phyloP scores from a whole-genome alignment of 2,113 vertebrate species.

The Centropus unirufus region DNA sequence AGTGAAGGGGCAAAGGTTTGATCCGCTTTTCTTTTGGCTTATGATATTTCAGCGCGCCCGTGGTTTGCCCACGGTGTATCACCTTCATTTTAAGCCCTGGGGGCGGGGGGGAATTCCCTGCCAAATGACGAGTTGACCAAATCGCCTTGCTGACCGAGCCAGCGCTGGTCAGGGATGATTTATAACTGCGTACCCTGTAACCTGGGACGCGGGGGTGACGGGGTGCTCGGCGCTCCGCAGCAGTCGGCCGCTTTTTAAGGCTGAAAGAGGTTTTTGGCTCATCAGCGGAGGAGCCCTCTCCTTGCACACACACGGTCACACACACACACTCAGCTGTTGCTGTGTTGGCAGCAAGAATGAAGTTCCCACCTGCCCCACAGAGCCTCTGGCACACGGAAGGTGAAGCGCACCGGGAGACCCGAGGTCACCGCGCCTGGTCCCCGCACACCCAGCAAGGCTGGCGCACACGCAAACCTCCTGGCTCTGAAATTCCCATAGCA shows the following conservation, averaged over 20 bases:
- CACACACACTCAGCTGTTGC: neutral
- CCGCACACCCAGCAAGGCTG: neutral
- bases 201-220: neutral
- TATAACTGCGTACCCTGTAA: no score
- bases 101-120: neutral
- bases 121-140: neutral
- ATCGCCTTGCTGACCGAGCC: neutral
- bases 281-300: neutral
- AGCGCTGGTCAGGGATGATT: neutral
- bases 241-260: neutral
- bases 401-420: neutral
- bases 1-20: neutral
- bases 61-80: neutral
- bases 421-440: neutral
- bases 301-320: neutral
- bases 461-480: neutral
- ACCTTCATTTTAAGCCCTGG: neutral
- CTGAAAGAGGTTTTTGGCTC: neutral
- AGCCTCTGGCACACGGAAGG: neutral
- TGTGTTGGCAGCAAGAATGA: neutral
- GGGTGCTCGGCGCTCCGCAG: neutral
- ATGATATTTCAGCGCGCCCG: neutral
- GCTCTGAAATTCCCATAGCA: neutral
- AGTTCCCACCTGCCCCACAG: neutral
- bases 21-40: neutral